phyloP scores from a whole-genome alignment of 2,797 vertebrate genomes.

The Myotis daubentonii region DNA sequence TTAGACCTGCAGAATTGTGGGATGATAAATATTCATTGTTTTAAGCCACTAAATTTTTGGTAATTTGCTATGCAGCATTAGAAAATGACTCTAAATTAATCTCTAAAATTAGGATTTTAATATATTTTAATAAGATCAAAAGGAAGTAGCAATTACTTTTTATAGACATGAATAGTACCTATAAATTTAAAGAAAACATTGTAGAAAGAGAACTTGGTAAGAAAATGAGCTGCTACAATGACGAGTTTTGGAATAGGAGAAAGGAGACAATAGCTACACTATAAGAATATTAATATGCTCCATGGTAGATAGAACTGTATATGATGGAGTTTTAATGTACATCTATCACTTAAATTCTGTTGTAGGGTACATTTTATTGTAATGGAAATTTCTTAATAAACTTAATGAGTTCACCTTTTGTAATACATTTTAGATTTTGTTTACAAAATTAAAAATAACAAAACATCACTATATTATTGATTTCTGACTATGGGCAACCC shows the following conservation, averaged over 20 bases:
- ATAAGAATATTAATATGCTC: not conserved
- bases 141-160: not conserved
- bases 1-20: not conserved
- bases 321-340: too few relatives aligned
- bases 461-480: not conserved
- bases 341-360: not conserved
- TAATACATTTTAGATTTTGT: not conserved
- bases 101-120: not conserved
- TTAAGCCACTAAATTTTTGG: not conserved
- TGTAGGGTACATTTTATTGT: not conserved
- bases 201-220: not conserved
- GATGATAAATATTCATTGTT: not conserved
- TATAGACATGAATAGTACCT: not conserved
- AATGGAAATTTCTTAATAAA: not conserved
- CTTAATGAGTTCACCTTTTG: not conserved
- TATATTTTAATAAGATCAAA: not conserved
- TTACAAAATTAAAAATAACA: not conserved
- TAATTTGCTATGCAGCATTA: not conserved
- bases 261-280: not conserved
- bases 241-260: not conserved
- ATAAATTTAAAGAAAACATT: not conserved
- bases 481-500: not conserved
- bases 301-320: not conserved
- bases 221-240: not conserved
- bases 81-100: slow-evolving; percentile 3